phyloP scores from a whole-genome alignment of 2,797 vertebrate species.

The Chromis chromis region DNA sequence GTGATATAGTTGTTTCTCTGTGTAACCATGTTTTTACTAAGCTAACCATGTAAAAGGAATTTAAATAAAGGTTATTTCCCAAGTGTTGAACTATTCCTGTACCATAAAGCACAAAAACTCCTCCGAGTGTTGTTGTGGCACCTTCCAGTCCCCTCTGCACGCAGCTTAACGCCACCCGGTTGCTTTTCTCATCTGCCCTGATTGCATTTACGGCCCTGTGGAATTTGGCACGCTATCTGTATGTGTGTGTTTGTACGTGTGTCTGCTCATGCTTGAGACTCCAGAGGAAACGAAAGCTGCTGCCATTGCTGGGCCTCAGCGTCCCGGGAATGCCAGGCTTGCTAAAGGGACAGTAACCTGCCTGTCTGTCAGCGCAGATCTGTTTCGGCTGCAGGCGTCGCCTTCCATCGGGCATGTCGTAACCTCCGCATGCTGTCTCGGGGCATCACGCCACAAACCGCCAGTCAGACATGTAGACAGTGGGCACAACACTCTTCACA shows the following conservation, averaged over 20 bases:
- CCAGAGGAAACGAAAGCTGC: constrained; percentile 61
- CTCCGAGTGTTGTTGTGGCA: constrained; percentile 31
- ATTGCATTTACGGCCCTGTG: constrained; percentile 72
- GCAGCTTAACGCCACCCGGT: constrained; percentile 59
- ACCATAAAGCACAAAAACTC: constrained; percentile 11
- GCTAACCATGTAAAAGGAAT: neutral
- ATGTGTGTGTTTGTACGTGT: constrained; percentile 63
- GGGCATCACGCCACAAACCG: constrained; percentile 61
- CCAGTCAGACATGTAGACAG: constrained; percentile 57
- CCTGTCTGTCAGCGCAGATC: constrained; percentile 74
- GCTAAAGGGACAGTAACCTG: constrained; percentile 73
- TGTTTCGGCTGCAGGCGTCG: constrained; percentile 67
- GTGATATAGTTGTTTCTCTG: neutral
- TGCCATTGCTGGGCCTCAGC: constrained; percentile 59
- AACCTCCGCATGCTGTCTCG: constrained; percentile 58
- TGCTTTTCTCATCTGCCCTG: constrained; percentile 72
- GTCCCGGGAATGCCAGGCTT: constrained; percentile 71
- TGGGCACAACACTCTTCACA: constrained; percentile 48
- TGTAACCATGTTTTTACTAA: neutral
- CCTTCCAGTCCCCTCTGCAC: constrained; percentile 15
- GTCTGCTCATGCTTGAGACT: constrained; percentile 64
- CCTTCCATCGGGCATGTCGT: constrained; percentile 60
- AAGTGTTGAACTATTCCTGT: neutral
- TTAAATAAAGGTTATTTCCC: neutral
- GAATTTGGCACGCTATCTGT: constrained; percentile 71